phyloP scores from a whole-genome alignment of 1,140 invertebrate species.

The Drosophila lacteicornis region DNA sequence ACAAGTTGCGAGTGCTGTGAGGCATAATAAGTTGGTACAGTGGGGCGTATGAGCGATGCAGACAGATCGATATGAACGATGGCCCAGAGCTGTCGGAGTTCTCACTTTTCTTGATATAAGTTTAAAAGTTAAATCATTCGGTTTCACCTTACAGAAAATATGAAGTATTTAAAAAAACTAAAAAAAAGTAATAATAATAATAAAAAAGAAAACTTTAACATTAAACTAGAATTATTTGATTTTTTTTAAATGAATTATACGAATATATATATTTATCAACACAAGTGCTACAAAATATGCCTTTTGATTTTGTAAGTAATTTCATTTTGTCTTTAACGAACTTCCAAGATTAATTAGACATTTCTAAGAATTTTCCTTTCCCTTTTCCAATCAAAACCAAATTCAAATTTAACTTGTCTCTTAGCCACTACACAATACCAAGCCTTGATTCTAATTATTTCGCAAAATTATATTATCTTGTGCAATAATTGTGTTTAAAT shows the following conservation, averaged over 20 bases:
- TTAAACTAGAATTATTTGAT: too few relatives aligned
- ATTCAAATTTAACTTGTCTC: conserved; percentile 8
- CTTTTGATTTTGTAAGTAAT: neutral
- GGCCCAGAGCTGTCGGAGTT: neutral
- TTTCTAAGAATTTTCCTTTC: neutral
- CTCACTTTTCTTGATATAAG: neutral
- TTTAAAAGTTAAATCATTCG: too few relatives aligned
- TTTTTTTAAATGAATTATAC: too few relatives aligned
- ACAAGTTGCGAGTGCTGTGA: conserved; percentile 48
- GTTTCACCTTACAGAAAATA: neutral
- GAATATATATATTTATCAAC: too few relatives aligned
- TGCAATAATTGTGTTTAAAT: conserved; percentile 37
- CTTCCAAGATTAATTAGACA: neutral
- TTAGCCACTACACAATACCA: neutral
- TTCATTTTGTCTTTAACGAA: neutral
- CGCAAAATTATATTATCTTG: conserved; percentile 20
- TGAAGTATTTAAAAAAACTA: neutral
- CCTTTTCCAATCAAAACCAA: neutral
- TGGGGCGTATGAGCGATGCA: conserved; percentile 51
- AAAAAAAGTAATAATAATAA: too few relatives aligned
- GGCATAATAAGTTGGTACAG: conserved; percentile 59
- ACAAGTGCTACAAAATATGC: too few relatives aligned
- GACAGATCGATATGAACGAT: neutral
- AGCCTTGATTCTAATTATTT: conserved; percentile 21
- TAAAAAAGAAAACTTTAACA: too few relatives aligned